phyloP scores from a whole-genome alignment of 2,888 invertebrate species.

The Drosophila anomalata region DNA sequence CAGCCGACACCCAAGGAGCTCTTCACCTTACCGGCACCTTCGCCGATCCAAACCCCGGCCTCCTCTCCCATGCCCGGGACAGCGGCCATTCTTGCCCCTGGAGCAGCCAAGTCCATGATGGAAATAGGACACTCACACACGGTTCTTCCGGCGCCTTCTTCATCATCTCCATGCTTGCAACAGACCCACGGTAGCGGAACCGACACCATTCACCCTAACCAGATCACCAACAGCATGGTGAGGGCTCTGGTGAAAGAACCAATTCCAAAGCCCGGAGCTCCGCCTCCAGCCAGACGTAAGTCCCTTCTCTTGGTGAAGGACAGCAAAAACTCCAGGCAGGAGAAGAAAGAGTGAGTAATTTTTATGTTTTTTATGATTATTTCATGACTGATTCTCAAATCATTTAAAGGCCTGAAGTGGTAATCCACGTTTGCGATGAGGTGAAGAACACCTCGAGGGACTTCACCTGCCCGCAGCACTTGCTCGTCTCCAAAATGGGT shows the following conservation, averaged over 20 bases:
- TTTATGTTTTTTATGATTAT: too few relatives aligned
- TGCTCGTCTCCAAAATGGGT: constrained; percentile 96
- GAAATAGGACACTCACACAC: constrained; percentile 30
- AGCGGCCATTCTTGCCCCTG: constrained; percentile 1
- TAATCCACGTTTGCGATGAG: constrained; percentile 98
- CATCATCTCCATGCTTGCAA: constrained; percentile 21
- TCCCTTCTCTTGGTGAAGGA: constrained; percentile 66
- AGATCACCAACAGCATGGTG: constrained; percentile 51
- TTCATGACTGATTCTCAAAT: not conserved
- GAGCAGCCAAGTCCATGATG: constrained; percentile 35
- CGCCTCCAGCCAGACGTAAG: constrained; percentile 50
- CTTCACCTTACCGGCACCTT: constrained; percentile 11
- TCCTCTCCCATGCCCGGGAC: not conserved
- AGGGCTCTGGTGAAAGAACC: constrained; percentile 65
- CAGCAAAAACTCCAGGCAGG: constrained; percentile 53
- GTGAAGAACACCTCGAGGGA: constrained; percentile 94
- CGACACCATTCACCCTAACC: constrained; percentile 1
- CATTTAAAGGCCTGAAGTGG: constrained; percentile 89
- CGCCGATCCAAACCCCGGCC: constrained; percentile 6
- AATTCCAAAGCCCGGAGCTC: constrained; percentile 23
- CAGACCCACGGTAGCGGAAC: constrained; percentile 12
- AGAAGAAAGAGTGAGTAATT: constrained; percentile 66
- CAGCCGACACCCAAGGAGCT: constrained; percentile 34
- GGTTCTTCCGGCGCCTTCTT: not conserved
- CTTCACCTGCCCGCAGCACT: constrained; percentile 93